Conservation (phyloP, 2,113 vertebrate genomes). For the Sturnira hondurensis region DNA sequence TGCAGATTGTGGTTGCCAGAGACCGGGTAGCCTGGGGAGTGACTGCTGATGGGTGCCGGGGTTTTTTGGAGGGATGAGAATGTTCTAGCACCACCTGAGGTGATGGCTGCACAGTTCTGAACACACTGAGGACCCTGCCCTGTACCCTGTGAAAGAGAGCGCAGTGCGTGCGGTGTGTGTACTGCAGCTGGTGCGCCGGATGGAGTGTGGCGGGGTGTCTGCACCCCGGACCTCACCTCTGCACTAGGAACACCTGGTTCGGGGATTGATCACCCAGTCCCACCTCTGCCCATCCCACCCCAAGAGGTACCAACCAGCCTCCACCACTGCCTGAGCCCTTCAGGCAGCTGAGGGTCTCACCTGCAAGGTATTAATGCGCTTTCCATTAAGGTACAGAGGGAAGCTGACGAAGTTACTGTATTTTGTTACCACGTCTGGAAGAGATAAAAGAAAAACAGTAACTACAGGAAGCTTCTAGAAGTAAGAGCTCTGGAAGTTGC, state of each 20-base stretch:
- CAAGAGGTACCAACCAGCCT: background rate
- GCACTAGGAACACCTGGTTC: background rate
- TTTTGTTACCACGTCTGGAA: constrained; percentile 94
- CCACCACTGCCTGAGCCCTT: accelerated
- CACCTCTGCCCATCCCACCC: background rate
- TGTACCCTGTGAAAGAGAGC: accelerated
- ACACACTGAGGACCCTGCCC: background rate
- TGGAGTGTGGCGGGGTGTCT: accelerated
- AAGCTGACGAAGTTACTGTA: constrained; percentile 99
- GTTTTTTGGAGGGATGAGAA: background rate
- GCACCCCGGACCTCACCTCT: background rate
- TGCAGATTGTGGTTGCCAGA: background rate
- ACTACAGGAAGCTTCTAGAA: background rate
- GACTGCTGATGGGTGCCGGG: background rate
- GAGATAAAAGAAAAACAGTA: constrained; percentile 23
- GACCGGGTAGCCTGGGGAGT: background rate
- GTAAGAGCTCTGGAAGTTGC: background rate
- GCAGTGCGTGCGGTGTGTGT: too few species aligned
- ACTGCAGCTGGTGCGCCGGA: background rate
- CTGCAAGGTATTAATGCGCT: constrained; percentile 92
- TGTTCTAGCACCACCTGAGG: background rate
- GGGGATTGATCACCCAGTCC: background rate
- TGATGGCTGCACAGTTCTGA: background rate
- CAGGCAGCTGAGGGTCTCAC: constrained; percentile 75
- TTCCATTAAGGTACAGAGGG: constrained; percentile 93